Evolutionary conservation across 2,888 invertebrate species (phyloP), one percentile per base, ranked within the genome.

Genomic region (Melinopterus prodromus): DNA sequence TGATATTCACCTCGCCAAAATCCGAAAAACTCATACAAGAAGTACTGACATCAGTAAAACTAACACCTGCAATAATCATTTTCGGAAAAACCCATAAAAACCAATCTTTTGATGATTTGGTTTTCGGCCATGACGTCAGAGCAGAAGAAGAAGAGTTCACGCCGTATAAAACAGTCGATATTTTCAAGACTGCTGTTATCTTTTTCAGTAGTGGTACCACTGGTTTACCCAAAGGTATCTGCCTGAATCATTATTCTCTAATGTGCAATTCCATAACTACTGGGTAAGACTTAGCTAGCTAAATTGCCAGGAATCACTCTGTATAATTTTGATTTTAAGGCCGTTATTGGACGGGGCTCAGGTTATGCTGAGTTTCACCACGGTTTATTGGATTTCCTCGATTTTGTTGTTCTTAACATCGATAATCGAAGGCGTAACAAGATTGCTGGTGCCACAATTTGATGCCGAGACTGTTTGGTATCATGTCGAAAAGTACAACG

Each of bases 141-240:
- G 53, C 70, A 3, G 78, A 79, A 6, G 84, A 84, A 72, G 79
- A 80, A 7, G 53, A 75, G 3, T 85, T 84, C 76, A 35, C 76
- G 16, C 83, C 84, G 6, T 69, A 72, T 12, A 76, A 38, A 69
- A 36, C 77, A 2, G 77, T 78, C 12, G 79, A 81, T 72, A 36
- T 80, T 35, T 37, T 72, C 3, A 82, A 83, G 1, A 84, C 83
- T 0, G 81, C 81, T 6, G 37, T 84, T 6, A 83, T 85, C 76
- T 77, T 85, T 16, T 85, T 84, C 77, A 85, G 85, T 79, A 85
- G 85, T 74, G 85, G 85, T 16, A 83, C 85, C 2, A 84, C 85
- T 6, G 85, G 85, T 4, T 76, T 84, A n/a, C 83, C 85, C 0
- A 85, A 85, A 82, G 85, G 83, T 7, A 83, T 85, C n/a, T 84